phyloP scores from a whole-genome alignment of 2,888 invertebrate species.

The Lissonota sp. region DNA sequence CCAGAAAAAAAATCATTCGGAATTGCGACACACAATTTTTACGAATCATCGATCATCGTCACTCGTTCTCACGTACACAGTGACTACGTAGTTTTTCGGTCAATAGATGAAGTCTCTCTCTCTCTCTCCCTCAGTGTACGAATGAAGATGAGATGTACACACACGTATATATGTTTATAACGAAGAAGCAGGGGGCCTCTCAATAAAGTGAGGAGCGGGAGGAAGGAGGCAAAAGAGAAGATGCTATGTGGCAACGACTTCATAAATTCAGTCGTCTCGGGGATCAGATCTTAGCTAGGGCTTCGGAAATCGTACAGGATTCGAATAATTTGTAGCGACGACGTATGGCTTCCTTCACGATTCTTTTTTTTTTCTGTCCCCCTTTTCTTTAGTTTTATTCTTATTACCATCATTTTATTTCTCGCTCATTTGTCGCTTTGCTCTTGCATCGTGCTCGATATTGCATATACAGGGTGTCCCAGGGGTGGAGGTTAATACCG shows the following conservation, averaged over 20 bases:
- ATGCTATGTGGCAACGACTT: conserved; percentile 78
- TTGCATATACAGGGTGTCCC: no score
- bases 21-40: conserved; percentile 31
- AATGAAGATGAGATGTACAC: conserved; percentile 67
- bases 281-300: conserved; percentile 78
- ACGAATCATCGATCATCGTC: conserved; percentile 50
- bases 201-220: conserved; percentile 19
- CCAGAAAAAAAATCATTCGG: conserved; percentile 3
- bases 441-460: not conserved
- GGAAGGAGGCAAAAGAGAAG: conserved; percentile 35
- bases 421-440: conserved; percentile 37
- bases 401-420: conserved; percentile 16
- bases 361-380: conserved; percentile 59
- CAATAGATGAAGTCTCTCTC: conserved; percentile 63
- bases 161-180: conserved; percentile 22
- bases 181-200: conserved; percentile 48
- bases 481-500: no score
- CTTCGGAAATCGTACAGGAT: conserved; percentile 84
- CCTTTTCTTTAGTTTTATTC: conserved; percentile 33
- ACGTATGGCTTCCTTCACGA: conserved; percentile 74
- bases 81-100: conserved; percentile 58
- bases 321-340: conserved; percentile 81
- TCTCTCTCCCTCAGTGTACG: conserved; percentile 39
- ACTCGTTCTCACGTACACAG: conserved; percentile 39
- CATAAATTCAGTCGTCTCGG: conserved; percentile 78